Evolutionary conservation across 2,797 vertebrate genomes (phyloP), one percentile per base, ranked within the genome.

Genomic region (Sylvia borin): DNA sequence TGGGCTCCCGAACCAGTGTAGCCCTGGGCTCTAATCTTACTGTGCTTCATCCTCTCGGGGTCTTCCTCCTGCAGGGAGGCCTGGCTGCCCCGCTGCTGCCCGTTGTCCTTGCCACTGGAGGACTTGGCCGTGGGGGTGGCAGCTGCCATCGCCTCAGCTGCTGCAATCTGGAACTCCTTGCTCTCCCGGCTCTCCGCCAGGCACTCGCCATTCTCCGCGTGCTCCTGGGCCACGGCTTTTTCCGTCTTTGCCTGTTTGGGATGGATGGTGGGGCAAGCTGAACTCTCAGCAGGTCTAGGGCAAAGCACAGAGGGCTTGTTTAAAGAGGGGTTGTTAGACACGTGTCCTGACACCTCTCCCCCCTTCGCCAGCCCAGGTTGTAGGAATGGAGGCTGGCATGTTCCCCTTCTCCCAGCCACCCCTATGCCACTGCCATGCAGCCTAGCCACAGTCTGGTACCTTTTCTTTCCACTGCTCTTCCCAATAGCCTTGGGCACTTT

Each of bases 11-110:
- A 82, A 42, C 11, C 86, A 85, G 34, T 2, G 0, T 2, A 94
- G 78, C 75, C 84, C 70, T 71, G 2, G 92, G 81, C 92, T 96
- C 97, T 96, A 95, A 90, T 98, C 99, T 99, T 99, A 99, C 99
- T 99, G 98, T 99, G 99, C 98, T 98, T 99, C 97, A 98, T 99
- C 95, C 99, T 98, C 95, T 99, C 99, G 0, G 99, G 98, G 93
- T 99, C 99, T 96, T 99, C 99, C 43, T 99, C 99, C 2, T 98
- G 98, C 34, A 97, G 97, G 1, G 98, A 97, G 40, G 97, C 94
- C 11, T 98, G 71, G 98, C 97, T 87, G 98, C 96, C 67, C 96
- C 97, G 27, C 32, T 97, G 95, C 64, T 97, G 98, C 16, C 98
- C 97, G 0, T 95, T 95, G 34, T 99, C 98, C 90, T 98, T 98